These are phyloP conservation scores for Toxonevra muliebris DNA, from an alignment of 2,888 invertebrate species.

Conservation along the genomic window DNA sequence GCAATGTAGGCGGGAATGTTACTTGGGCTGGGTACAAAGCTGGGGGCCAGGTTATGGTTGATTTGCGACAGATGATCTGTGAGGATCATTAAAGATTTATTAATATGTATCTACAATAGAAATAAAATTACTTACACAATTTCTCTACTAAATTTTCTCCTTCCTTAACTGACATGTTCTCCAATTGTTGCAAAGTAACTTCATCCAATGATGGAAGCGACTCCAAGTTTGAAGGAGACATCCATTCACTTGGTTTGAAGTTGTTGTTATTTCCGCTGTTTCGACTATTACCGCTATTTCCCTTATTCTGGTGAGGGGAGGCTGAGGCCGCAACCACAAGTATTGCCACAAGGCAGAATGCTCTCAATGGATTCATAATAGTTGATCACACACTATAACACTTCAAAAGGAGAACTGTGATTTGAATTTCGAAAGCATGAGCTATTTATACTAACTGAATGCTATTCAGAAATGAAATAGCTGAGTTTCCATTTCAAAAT, in stretches of 20 bases:
- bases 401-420: slow-evolving; percentile 46
- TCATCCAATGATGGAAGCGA: slow-evolving; percentile 50
- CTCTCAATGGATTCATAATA: slow-evolving; percentile 50
- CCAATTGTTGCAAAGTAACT: slow-evolving; percentile 49
- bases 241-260: slow-evolving; percentile 54
- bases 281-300: background rate
- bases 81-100: background rate
- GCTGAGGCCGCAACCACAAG: slow-evolving; percentile 48
- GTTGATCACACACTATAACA: background rate
- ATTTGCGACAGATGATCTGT: slow-evolving; percentile 55
- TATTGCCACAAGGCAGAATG: slow-evolving; percentile 46
- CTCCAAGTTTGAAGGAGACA: slow-evolving; percentile 49
- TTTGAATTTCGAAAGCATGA: background rate
- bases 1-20: slow-evolving; percentile 49
- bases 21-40: slow-evolving; percentile 51
- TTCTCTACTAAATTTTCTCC: slow-evolving; percentile 50
- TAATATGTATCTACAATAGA: no score
- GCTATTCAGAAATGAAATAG: no score
- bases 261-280: slow-evolving; percentile 27
- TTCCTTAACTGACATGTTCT: slow-evolving; percentile 51
- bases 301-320: slow-evolving; percentile 18
- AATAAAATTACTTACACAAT: slow-evolving; percentile 47
- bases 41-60: slow-evolving; percentile 48
- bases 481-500: no score
- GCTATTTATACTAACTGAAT: slow-evolving; percentile 28